These are phyloP conservation scores for Festucalex cinctus DNA, from an alignment of 2,113 vertebrate species.

Conservation along the genomic window DNA sequence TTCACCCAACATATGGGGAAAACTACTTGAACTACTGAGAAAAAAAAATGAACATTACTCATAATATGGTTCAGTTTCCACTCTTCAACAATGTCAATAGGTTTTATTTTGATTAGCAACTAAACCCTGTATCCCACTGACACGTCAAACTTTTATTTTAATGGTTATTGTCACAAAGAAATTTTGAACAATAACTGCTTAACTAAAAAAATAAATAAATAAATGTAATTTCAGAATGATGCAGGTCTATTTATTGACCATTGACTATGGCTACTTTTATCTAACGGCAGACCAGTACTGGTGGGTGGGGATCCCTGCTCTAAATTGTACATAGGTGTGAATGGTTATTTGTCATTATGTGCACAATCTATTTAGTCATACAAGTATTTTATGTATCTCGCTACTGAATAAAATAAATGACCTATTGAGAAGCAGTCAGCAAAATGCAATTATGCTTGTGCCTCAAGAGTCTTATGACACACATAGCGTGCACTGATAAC, in stretches of 20 bases:
- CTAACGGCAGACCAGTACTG: no score
- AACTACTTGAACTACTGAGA: background rate
- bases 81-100: background rate
- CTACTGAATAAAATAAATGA: background rate
- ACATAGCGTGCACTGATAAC: conserved; percentile 16
- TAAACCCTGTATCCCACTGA: no score
- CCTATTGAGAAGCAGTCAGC: background rate
- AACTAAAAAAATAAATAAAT: no score
- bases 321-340: background rate
- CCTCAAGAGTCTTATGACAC: conserved; percentile 13
- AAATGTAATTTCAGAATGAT: background rate
- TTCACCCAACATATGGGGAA: background rate
- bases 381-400: background rate
- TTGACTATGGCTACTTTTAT: background rate
- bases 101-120: background rate
- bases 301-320: no score
- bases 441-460: background rate
- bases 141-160: no score
- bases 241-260: background rate
- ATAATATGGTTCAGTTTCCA: background rate
- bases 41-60: background rate
- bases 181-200: no score
- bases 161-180: no score
- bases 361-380: no score
- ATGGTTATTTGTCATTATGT: no score